These are phyloP conservation scores for Gortyna flavago DNA, from an alignment of 2,888 invertebrate genomes.

Conservation along the genomic window DNA sequence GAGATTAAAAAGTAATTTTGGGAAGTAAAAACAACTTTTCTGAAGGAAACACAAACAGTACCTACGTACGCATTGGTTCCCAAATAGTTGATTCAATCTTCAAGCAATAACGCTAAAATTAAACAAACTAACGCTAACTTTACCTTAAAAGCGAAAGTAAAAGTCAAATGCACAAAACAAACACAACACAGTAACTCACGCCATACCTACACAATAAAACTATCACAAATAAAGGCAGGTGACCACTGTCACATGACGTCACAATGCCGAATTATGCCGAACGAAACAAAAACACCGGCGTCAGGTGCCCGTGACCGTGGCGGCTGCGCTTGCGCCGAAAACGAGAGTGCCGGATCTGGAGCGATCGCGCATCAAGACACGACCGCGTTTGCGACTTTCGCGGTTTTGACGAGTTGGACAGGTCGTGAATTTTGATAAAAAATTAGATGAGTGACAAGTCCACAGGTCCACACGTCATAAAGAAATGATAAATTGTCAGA, in stretches of 20 bases:
- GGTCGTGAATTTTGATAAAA: constrained; percentile 35
- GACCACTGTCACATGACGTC: constrained; percentile 62
- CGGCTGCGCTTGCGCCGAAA: constrained; percentile 77
- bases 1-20: neutral
- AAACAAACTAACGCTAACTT: neutral
- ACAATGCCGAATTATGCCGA: constrained; percentile 52
- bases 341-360: constrained; percentile 83
- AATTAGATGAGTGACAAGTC: constrained; percentile 11
- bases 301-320: constrained; percentile 84
- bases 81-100: neutral
- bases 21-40: neutral
- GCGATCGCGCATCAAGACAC: constrained; percentile 71
- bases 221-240: constrained; percentile 54
- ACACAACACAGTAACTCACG: constrained; percentile 31
- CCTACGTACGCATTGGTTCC: neutral
- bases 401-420: constrained; percentile 56
- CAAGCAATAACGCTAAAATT: neutral
- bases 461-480: neutral
- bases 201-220: constrained; percentile 35
- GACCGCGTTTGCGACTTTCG: constrained; percentile 60
- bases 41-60: neutral
- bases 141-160: constrained; percentile 34
- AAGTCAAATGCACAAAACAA: constrained; percentile 15
- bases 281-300: constrained; percentile 67
- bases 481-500: constrained; percentile 5